phyloP scores from a whole-genome alignment of 2,888 invertebrate genomes.

The Neocrepidodera transversa region DNA sequence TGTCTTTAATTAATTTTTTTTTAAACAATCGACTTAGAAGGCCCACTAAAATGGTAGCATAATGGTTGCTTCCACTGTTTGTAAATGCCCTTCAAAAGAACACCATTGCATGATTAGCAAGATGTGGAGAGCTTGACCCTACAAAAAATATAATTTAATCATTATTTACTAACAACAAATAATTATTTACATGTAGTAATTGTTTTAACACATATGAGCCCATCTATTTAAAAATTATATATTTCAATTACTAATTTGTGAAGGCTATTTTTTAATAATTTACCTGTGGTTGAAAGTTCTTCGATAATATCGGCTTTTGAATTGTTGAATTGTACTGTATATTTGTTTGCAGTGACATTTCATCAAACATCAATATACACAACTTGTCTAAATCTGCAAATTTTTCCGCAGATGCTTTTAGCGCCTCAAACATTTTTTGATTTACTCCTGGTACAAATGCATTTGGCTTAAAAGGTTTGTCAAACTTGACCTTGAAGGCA shows the following conservation, averaged over 20 bases:
- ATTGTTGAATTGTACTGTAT: not conserved
- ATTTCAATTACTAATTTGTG: too few relatives aligned
- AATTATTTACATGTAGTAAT: too few relatives aligned
- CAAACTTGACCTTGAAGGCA: too few relatives aligned
- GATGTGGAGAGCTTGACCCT: too few relatives aligned
- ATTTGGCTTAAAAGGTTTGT: conserved; percentile 7
- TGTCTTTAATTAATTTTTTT: not conserved
- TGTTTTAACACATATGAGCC: too few relatives aligned
- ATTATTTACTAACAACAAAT: too few relatives aligned
- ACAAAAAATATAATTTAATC: too few relatives aligned
- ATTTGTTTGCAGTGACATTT: not conserved
- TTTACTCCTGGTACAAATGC: not conserved
- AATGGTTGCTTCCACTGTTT: not conserved
- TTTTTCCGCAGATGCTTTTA: not conserved
- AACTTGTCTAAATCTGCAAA: not conserved
- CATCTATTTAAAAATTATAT: too few relatives aligned
- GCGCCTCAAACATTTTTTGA: not conserved
- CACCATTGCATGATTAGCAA: not conserved
- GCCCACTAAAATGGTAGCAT: too few relatives aligned
- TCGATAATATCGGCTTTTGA: not conserved
- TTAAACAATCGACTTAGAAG: not conserved
- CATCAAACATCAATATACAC: not conserved
- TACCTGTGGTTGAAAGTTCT: not conserved
- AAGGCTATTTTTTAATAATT: too few relatives aligned
- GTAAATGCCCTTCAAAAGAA: not conserved